phyloP scores from a whole-genome alignment of 2,113 vertebrate genomes.

The Pomatorhinus ruficollis region DNA sequence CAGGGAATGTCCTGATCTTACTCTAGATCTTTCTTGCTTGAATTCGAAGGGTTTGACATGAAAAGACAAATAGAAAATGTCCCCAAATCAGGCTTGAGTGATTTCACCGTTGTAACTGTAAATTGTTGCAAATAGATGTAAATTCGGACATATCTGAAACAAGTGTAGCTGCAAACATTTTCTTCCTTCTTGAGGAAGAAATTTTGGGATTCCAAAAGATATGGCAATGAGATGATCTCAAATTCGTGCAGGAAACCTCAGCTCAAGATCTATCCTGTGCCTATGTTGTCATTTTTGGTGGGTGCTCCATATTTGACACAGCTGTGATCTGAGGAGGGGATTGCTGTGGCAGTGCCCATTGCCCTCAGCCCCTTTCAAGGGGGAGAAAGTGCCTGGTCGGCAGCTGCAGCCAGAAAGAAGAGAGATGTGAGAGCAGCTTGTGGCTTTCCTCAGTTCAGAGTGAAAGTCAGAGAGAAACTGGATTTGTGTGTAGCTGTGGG shows the following conservation, averaged over 20 bases:
- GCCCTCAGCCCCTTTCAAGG: neutral
- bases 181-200: neutral
- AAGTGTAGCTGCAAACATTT: neutral
- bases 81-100: neutral
- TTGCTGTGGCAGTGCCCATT: neutral
- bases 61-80: neutral
- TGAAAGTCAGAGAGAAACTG: neutral
- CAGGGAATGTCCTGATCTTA: neutral
- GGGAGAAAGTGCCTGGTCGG: rapidly evolving
- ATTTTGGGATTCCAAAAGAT: neutral
- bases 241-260: neutral
- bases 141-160: neutral
- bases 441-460: neutral
- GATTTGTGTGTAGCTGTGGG: neutral
- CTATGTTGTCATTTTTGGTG: rapidly evolving
- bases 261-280: neutral
- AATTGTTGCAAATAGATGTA: neutral
- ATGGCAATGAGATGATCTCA: neutral
- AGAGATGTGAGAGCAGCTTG: neutral
- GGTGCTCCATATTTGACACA: neutral
- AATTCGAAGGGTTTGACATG: neutral
- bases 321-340: neutral
- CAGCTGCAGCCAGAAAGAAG: neutral
- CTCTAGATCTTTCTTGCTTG: neutral
- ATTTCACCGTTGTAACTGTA: neutral